Conservation (phyloP, 2,113 vertebrate genomes). For the Festucalex cinctus region DNA sequence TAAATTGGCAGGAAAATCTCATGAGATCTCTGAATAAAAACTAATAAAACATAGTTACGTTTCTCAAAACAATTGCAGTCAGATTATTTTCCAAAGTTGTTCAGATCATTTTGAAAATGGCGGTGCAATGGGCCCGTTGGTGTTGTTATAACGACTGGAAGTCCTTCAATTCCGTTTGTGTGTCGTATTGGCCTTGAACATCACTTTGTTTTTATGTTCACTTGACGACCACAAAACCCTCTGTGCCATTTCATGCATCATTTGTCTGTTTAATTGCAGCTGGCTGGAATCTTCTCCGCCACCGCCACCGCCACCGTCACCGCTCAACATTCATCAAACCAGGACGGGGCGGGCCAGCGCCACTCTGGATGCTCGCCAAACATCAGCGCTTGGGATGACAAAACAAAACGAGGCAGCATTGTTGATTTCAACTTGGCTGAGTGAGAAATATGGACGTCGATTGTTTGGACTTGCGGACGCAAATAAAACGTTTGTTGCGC, state of each 20-base stretch:
- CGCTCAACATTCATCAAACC: slow-evolving; percentile 68
- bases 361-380: slow-evolving; percentile 50
- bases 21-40: too few species aligned
- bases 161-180: too few species aligned
- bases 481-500: not conserved
- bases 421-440: slow-evolving; percentile 27
- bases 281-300: slow-evolving; percentile 62
- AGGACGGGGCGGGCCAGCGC: slow-evolving; percentile 43
- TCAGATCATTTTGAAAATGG: too few species aligned
- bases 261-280: slow-evolving; percentile 77
- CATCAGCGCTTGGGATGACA: slow-evolving; percentile 24
- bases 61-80: too few species aligned
- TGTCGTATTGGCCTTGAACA: not conserved
- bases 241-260: slow-evolving; percentile 70
- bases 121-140: too few species aligned
- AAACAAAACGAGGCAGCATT: slow-evolving; percentile 28
- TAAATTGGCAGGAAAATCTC: too few species aligned
- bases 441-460: slow-evolving; percentile 2
- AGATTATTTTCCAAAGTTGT: too few species aligned
- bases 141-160: too few species aligned
- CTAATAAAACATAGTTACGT: too few species aligned
- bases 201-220: slow-evolving; percentile 32
- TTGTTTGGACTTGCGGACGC: slow-evolving; percentile 5
- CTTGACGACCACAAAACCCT: slow-evolving; percentile 35
- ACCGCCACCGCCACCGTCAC: slow-evolving; percentile 54